Percentiles rank a stretch among this genome's conserved stretches.
Evolutionary conservation across 2,113 vertebrate genomes (phyloP).

Genomic region (Cranoglanis bouderius): DNA sequence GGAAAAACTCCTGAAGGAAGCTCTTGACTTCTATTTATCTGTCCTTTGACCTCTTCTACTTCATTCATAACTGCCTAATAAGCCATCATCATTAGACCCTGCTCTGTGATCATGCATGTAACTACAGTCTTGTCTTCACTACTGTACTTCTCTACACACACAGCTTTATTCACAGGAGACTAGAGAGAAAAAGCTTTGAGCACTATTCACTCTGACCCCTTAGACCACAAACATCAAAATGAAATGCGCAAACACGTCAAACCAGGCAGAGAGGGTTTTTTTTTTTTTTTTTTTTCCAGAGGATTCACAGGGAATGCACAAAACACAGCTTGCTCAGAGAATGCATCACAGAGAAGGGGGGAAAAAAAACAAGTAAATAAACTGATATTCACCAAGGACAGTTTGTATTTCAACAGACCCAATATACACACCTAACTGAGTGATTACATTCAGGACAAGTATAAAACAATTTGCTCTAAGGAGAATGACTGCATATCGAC

Average conservation of each 20-base stretch:
- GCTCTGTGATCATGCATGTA: background rate
- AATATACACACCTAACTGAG: background rate
- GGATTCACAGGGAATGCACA: background rate
- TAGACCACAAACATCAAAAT: conserved; percentile 4
- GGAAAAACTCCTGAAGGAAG: background rate
- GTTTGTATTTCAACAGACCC: background rate
- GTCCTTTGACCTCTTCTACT: background rate
- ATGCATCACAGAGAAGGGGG: background rate
- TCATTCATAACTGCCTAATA: background rate
- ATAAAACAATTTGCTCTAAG: background rate
- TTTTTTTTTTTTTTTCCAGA: background rate
- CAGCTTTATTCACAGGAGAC: conserved; percentile 18
- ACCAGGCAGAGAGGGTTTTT: background rate
- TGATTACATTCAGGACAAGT: conserved; percentile 3
- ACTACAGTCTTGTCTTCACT: background rate
- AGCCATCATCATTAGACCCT: background rate
- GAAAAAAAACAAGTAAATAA: background rate
- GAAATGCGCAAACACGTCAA: conserved; percentile 25
- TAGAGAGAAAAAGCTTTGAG: conserved; percentile 5
- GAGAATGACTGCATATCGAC: background rate
- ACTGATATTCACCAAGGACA: background rate
- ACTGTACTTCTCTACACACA: conserved; percentile 17
- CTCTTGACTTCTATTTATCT: background rate
- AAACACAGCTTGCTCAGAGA: background rate
- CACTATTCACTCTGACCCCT: conserved; percentile 23